Conservation (phyloP, 2,888 invertebrate species). For the Noctua janthe region DNA sequence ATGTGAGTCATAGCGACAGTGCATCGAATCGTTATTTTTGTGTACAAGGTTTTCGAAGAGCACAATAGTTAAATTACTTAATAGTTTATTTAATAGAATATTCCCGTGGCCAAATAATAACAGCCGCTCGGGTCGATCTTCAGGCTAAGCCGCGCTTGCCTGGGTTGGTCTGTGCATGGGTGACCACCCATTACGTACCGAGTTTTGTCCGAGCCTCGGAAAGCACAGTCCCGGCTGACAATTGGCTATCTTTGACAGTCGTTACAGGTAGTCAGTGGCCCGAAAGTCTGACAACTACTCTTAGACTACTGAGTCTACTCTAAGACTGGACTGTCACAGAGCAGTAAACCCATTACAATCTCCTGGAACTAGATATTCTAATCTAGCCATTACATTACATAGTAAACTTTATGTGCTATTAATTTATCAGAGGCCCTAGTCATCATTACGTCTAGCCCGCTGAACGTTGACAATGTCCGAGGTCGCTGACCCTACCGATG, state of each 20-base stretch:
- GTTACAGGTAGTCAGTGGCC: no score
- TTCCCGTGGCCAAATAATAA: not conserved
- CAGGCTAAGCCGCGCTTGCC: not conserved
- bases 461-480: constrained; percentile 61
- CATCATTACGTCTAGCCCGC: constrained; percentile 51
- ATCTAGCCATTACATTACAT: constrained; percentile 41
- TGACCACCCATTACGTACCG: no score
- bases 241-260: no score
- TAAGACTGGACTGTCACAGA: not conserved
- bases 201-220: no score
- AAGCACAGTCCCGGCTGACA: no score
- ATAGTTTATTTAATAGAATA: not conserved
- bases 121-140: not conserved
- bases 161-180: not conserved
- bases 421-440: constrained; percentile 41
- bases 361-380: constrained; percentile 20
- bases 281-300: no score
- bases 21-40: not conserved
- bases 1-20: constrained; percentile 46
- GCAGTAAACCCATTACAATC: constrained; percentile 18
- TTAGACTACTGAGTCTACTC: no score
- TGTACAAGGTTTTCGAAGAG: not conserved
- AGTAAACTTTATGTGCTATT: constrained; percentile 38
- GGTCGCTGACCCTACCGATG: constrained; percentile 45
- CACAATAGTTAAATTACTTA: not conserved